These are phyloP conservation scores for Threskiornis aethiopicus DNA, from an alignment of 2,797 vertebrate species.

Conservation along the genomic window DNA sequence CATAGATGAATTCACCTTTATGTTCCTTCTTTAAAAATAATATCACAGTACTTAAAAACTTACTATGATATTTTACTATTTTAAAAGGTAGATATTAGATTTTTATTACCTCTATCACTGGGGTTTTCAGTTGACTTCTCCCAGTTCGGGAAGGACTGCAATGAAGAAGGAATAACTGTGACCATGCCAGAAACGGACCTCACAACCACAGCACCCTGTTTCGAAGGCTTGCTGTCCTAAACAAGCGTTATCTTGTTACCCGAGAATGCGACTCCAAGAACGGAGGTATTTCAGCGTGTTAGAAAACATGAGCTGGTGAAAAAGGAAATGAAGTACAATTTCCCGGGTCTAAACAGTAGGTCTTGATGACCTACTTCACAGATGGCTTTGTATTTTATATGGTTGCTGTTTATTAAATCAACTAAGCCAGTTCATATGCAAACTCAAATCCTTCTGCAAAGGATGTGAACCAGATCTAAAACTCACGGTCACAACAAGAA, in stretches of 20 bases:
- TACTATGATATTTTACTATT: neutral
- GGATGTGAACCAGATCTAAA: neutral
- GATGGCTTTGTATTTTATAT: neutral
- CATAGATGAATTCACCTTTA: neutral
- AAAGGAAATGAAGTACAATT: neutral
- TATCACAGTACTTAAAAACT: neutral
- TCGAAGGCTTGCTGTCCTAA: neutral
- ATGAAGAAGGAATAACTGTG: constrained; percentile 37
- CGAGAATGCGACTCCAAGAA: neutral
- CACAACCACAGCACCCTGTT: neutral
- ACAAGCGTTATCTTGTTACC: neutral
- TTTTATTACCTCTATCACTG: constrained; percentile 61
- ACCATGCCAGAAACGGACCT: neutral
- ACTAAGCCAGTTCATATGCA: neutral
- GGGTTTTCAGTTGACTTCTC: constrained; percentile 56
- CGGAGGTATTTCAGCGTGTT: neutral
- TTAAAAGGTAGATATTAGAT: neutral
- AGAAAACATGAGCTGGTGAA: neutral
- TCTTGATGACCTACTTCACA: neutral
- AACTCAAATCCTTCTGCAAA: neutral
- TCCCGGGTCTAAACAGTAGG: neutral
- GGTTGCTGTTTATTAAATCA: neutral
- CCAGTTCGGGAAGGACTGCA: constrained; percentile 80
- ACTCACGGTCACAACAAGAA: neutral
- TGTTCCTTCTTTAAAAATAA: neutral